Percentiles rank a stretch among this genome's conserved stretches.
Conservation (phyloP, 2,888 invertebrate genomes). For the Adelphocoris suturalis region DNA sequence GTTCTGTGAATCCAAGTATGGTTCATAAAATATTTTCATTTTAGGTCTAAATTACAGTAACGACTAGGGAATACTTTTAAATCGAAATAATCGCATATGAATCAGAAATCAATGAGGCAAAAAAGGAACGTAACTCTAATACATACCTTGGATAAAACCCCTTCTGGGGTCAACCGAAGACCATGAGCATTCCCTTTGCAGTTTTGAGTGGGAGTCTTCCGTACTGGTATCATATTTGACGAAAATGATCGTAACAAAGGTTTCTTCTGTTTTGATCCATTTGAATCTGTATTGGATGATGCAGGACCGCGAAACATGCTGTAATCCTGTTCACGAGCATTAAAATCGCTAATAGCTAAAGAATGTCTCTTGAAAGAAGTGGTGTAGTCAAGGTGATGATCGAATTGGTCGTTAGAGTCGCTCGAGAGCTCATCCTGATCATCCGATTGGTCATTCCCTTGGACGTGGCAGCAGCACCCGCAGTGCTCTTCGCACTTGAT, state of each 20-base stretch:
- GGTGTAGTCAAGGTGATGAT: neutral
- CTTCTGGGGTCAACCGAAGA: neutral
- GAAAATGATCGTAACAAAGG: neutral
- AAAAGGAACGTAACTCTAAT: too few species aligned
- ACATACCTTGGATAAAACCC: slow-evolving; percentile 32
- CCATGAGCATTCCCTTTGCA: too few species aligned
- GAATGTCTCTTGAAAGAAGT: neutral
- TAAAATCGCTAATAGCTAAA: neutral
- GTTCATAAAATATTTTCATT: too few species aligned
- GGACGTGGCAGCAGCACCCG: slow-evolving; percentile 66
- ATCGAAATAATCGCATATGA: too few species aligned
- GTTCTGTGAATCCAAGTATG: too few species aligned
- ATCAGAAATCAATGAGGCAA: too few species aligned
- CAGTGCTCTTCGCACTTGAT: slow-evolving; percentile 72
- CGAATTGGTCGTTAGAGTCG: neutral
- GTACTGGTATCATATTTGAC: neutral
- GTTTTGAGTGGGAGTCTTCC: neutral
- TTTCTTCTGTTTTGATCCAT: neutral
- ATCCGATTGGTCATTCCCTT: neutral
- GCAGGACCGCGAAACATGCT: neutral
- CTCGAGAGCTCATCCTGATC: neutral
- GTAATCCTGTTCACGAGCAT: neutral
- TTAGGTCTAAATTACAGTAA: too few species aligned
- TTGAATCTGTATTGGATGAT: neutral
- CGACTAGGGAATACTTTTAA: too few species aligned